These are phyloP conservation scores for Clarias gariepinus DNA, from an alignment of 2,113 vertebrate genomes.

Conservation along the genomic window DNA sequence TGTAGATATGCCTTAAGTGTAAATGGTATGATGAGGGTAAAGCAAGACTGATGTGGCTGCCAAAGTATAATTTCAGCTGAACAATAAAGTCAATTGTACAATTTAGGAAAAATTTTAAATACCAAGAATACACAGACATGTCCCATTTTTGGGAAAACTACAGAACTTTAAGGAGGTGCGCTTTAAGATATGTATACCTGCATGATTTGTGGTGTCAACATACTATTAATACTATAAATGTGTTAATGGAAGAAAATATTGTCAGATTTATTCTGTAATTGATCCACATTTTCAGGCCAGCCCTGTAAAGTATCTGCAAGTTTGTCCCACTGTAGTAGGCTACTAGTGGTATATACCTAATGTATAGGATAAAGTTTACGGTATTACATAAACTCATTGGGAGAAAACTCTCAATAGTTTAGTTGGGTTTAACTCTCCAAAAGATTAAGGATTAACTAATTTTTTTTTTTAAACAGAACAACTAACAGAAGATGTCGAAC, in stretches of 20 bases:
- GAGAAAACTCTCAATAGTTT: not conserved
- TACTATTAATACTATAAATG: not conserved
- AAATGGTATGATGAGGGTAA: not conserved
- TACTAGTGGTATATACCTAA: not conserved
- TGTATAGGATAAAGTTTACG: not conserved
- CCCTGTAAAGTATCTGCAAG: not conserved
- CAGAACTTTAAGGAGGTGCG: not conserved
- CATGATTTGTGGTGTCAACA: not conserved
- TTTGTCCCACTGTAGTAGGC: not conserved
- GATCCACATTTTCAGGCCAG: not conserved
- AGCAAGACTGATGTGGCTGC: not conserved
- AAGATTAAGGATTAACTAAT: not conserved
- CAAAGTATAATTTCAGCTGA: not conserved
- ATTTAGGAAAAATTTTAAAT: not conserved
- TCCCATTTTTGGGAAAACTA: not conserved
- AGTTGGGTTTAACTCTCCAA: not conserved
- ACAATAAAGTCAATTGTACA: not conserved
- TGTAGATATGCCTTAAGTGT: not conserved
- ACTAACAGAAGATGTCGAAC: constrained; percentile 17
- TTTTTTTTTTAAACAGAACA: constrained; percentile 29
- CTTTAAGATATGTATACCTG: not conserved
- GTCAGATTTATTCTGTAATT: not conserved
- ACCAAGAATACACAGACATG: not conserved
- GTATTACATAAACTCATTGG: not conserved
- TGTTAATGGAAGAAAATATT: not conserved